phyloP scores from a whole-genome alignment of 2,113 vertebrate genomes.

The Cottus gobio region DNA sequence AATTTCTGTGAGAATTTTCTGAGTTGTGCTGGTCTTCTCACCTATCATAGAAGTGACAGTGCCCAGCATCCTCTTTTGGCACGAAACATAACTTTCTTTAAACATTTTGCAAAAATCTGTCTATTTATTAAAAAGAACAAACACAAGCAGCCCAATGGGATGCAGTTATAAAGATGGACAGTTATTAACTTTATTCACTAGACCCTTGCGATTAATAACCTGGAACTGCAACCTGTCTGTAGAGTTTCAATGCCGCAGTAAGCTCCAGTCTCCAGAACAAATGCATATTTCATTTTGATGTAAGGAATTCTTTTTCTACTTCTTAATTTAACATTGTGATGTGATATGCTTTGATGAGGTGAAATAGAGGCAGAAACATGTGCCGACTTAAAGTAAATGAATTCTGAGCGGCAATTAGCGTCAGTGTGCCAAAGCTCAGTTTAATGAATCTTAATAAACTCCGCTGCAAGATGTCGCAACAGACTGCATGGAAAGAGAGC shows the following conservation, averaged over 20 bases:
- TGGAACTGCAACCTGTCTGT: neutral
- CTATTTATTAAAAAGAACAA: neutral
- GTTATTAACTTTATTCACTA: neutral
- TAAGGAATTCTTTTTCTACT: slow-evolving; percentile 1
- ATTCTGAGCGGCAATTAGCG: slow-evolving; percentile 54
- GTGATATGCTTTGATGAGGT: slow-evolving; percentile 39
- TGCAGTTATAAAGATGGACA: neutral
- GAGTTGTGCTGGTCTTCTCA: too few species aligned
- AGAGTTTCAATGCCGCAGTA: neutral
- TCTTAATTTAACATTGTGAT: slow-evolving; percentile 18
- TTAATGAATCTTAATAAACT: slow-evolving; percentile 57
- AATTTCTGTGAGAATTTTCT: neutral
- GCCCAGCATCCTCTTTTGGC: neutral
- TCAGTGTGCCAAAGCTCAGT: slow-evolving; percentile 39
- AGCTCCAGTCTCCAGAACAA: neutral
- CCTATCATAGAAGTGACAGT: neutral
- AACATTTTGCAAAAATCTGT: neutral
- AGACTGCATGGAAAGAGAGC: slow-evolving; percentile 5
- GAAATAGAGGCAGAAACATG: slow-evolving; percentile 36
- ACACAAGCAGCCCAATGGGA: neutral
- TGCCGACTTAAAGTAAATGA: slow-evolving; percentile 41
- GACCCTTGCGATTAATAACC: neutral
- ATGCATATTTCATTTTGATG: neutral
- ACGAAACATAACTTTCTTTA: neutral
- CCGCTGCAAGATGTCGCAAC: slow-evolving; percentile 29